Evolutionary conservation across 2,888 invertebrate species (phyloP).

Genomic region (Julus scandinavius): DNA sequence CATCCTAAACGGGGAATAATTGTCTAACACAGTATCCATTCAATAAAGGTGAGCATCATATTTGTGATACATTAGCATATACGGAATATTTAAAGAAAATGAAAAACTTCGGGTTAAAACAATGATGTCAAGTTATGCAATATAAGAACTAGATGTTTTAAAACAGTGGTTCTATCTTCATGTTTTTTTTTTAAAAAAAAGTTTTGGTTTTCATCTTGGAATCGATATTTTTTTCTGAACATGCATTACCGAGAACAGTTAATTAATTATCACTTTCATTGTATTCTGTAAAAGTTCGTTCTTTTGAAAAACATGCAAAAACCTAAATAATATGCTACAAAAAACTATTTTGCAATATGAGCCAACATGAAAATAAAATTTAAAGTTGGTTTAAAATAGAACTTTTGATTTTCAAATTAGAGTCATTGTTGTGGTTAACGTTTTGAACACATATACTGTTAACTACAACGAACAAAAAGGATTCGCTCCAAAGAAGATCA

Average conservation of each 20-base stretch:
- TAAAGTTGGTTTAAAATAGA: no score
- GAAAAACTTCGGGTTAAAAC: neutral
- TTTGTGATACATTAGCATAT: neutral
- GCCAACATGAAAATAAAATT: no score
- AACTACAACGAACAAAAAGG: no score
- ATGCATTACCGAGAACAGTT: neutral
- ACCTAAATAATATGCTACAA: neutral
- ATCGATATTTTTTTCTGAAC: neutral
- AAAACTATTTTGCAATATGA: no score
- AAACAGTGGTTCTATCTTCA: neutral
- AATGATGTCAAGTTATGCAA: no score
- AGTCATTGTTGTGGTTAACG: neutral
- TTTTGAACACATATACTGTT: no score
- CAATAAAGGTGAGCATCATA: neutral
- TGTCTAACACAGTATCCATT: neutral
- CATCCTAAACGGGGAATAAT: neutral
- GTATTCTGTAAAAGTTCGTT: neutral
- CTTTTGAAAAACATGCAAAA: neutral
- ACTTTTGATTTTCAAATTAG: neutral
- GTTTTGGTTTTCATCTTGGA: neutral
- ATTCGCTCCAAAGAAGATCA: no score
- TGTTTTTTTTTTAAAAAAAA: neutral
- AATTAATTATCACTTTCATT: neutral
- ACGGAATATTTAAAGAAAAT: neutral
- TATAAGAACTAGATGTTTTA: neutral